A percentile compares a stretch with the other conserved stretches of the same genome.
Conservation (phyloP, 1,140 invertebrate species). For the Leptestheria dahalacensis region DNA sequence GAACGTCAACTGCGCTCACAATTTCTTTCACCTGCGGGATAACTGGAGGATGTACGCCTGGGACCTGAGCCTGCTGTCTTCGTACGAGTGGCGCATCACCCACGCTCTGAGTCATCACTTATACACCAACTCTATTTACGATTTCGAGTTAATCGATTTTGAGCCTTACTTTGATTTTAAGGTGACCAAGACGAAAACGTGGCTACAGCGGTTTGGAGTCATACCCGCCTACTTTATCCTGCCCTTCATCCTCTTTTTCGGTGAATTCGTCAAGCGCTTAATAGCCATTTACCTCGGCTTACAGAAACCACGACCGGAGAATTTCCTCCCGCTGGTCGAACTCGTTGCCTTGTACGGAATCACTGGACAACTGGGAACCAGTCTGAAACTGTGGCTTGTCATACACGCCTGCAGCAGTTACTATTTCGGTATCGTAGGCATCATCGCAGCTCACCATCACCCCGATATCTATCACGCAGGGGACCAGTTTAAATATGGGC, state of each 20-base stretch:
- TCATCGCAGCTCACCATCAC: slow-evolving; percentile 25
- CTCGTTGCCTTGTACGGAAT: slow-evolving; percentile 13
- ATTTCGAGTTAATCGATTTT: slow-evolving; percentile 51
- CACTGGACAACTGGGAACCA: neutral
- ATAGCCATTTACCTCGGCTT: slow-evolving; percentile 12
- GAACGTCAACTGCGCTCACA: slow-evolving; percentile 47
- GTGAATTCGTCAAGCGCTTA: slow-evolving; percentile 25
- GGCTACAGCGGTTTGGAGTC: slow-evolving; percentile 29
- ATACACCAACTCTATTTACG: slow-evolving; percentile 54
- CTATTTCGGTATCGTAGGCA: slow-evolving; percentile 19
- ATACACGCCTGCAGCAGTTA: slow-evolving; percentile 19
- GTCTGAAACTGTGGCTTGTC: slow-evolving; percentile 19
- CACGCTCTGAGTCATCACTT: slow-evolving; percentile 65
- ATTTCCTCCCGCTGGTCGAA: slow-evolving; percentile 19
- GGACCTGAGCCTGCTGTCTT: slow-evolving; percentile 47
- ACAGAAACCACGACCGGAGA: slow-evolving; percentile 18
- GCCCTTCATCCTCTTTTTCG: slow-evolving; percentile 30
- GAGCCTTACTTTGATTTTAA: slow-evolving; percentile 57
- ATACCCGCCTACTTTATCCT: slow-evolving; percentile 35
- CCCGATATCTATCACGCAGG: slow-evolving; percentile 28
- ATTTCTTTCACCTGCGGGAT: slow-evolving; percentile 64
- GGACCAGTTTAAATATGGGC: slow-evolving; percentile 31
- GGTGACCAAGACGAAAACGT: slow-evolving; percentile 34
- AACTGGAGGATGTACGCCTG: slow-evolving; percentile 70
- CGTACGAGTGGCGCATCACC: slow-evolving; percentile 56